phyloP scores from a whole-genome alignment of 2,113 vertebrate species.

The Abramis brama region DNA sequence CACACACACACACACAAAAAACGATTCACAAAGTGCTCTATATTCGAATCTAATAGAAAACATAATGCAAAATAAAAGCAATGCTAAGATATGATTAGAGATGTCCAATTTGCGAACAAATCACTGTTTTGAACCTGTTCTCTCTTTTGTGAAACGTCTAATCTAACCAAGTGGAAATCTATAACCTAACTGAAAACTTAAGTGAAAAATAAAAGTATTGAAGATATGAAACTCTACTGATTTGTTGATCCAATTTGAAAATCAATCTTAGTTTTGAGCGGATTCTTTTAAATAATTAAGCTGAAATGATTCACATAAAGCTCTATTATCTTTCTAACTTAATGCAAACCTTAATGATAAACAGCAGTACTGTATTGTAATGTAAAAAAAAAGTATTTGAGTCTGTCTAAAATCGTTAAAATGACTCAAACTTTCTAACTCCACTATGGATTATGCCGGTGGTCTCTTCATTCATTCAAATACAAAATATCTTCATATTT shows the following conservation, averaged over 20 bases:
- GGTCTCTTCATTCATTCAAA: slow-evolving; percentile 24
- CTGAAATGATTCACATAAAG: neutral
- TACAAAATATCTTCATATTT: slow-evolving; percentile 19
- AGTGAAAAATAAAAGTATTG: neutral
- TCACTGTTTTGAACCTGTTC: no score
- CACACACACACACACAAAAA: no score
- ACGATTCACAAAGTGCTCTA: neutral
- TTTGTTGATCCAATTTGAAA: neutral
- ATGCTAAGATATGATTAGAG: neutral
- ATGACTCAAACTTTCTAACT: neutral
- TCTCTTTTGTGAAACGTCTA: neutral
- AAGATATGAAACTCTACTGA: neutral
- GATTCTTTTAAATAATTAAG: neutral
- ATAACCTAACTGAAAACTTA: neutral
- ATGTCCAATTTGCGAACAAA: neutral
- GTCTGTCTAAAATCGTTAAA: neutral
- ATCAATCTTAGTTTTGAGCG: neutral
- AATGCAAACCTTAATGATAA: no score
- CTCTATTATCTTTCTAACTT: no score
- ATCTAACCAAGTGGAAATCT: neutral
- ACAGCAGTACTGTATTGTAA: neutral
- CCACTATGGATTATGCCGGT: neutral
- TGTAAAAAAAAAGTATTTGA: neutral
- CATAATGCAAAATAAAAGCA: neutral
- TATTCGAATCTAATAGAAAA: neutral